Percentiles rank a stretch among this genome's conserved stretches.
Evolutionary conservation across 2,888 invertebrate species (phyloP).

Genomic region (Diadegma fenestrale): DNA sequence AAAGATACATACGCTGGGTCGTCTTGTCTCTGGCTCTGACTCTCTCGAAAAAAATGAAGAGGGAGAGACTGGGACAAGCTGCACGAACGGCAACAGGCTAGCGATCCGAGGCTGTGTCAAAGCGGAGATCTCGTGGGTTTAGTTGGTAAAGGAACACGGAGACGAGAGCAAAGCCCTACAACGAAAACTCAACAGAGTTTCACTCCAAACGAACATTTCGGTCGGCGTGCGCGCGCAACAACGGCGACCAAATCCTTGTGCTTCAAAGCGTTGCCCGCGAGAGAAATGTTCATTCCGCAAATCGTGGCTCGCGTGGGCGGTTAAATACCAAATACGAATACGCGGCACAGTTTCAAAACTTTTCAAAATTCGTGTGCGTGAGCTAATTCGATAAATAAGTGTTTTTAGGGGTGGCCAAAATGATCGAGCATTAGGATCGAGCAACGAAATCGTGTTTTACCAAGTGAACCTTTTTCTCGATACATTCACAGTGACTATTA

Average conservation of each 20-base stretch:
- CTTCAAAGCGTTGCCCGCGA: constrained; percentile 56
- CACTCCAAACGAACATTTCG: constrained; percentile 36
- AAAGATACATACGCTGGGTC: constrained; percentile 37
- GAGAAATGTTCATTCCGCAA: constrained; percentile 69
- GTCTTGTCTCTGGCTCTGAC: constrained; percentile 27
- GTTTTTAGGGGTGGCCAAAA: background rate
- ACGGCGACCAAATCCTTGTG: constrained; percentile 40
- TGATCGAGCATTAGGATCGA: background rate
- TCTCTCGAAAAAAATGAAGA: constrained; percentile 27
- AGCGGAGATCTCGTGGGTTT: constrained; percentile 27
- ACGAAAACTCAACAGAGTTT: constrained; percentile 29
- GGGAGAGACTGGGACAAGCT: constrained; percentile 12
- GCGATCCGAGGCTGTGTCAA: constrained; percentile 39
- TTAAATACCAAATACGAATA: constrained; percentile 33
- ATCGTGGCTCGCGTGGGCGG: constrained; percentile 69
- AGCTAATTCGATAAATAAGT: background rate
- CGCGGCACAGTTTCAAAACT: constrained; percentile 40
- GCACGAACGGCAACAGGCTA: constrained; percentile 24
- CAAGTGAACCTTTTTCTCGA: background rate
- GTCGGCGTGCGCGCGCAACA: constrained; percentile 58
- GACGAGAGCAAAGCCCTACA: constrained; percentile 47
- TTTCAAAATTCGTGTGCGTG: background rate
- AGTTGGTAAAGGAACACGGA: constrained; percentile 25
- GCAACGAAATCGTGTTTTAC: background rate
- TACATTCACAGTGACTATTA: background rate